Conservation (phyloP, 2,113 vertebrate genomes). For the Ivindomyrus marchei region DNA sequence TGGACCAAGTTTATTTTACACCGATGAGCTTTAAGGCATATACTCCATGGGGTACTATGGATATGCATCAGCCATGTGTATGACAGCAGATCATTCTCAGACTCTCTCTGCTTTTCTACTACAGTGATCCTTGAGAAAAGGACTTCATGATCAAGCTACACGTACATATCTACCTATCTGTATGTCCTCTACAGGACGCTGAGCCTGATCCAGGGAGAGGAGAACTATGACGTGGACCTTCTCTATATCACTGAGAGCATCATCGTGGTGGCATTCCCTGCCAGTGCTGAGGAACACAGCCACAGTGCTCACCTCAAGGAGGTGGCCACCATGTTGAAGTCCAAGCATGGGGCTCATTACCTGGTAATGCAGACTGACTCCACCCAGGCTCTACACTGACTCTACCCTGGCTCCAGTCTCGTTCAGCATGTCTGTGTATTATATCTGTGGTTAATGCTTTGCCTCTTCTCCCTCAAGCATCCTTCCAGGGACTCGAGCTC, state of each 20-base stretch:
- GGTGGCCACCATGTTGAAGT: conserved; percentile 93
- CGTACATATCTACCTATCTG: not conserved
- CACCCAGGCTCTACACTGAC: not conserved
- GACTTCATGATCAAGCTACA: not conserved
- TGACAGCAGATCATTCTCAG: not conserved
- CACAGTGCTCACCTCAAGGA: conserved; percentile 82
- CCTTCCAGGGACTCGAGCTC: not conserved
- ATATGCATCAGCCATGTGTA: not conserved
- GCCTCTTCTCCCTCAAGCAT: not conserved
- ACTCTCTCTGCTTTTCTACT: not conserved
- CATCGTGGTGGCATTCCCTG: conserved; percentile 86
- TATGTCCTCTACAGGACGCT: conserved; percentile 52
- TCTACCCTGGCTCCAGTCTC: not conserved
- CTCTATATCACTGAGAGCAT: conserved; percentile 82
- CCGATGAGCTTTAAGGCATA: not conserved
- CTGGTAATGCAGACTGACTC: conserved; percentile 58
- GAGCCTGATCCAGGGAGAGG: conserved; percentile 77
- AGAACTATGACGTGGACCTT: conserved; percentile 89
- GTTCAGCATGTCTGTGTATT: not conserved
- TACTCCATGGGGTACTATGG: not conserved
- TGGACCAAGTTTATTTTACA: not conserved
- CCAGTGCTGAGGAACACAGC: conserved; percentile 73
- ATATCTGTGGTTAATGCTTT: not conserved
- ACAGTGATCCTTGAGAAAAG: not conserved
- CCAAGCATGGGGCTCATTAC: conserved; percentile 90